Conservation (phyloP, 64 coral and sea anemone genomes). For the Montipora efflorescens region DNA sequence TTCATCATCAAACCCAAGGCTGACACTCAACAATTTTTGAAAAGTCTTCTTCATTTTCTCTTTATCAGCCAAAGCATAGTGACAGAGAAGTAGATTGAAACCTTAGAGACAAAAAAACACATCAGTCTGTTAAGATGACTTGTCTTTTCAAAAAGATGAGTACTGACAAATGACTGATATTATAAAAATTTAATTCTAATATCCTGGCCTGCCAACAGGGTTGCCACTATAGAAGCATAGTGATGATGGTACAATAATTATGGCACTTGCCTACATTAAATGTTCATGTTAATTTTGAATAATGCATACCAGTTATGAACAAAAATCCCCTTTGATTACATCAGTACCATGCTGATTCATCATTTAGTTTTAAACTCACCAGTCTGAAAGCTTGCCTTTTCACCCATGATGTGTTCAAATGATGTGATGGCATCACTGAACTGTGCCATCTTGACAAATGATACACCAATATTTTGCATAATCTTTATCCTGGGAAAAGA, state of each 20-base stretch:
- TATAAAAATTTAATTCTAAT: no score
- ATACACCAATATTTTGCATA: slow-evolving; percentile 98
- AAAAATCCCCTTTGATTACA: no score
- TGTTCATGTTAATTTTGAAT: no score
- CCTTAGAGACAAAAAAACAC: slow-evolving; percentile 6
- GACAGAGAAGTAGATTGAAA: slow-evolving; percentile 91
- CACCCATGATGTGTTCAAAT: slow-evolving; percentile 98
- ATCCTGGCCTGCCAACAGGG: no score
- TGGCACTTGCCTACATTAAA: no score
- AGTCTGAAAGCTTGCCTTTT: slow-evolving; percentile 90
- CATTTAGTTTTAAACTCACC: slow-evolving; percentile 24
- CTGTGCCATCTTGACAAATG: slow-evolving; percentile 95
- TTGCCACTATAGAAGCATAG: no score
- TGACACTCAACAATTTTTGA: slow-evolving; percentile 88
- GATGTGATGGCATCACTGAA: slow-evolving; percentile 98
- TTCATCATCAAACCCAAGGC: slow-evolving; percentile 89
- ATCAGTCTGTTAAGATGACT: background rate
- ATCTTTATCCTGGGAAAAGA: slow-evolving; percentile 85
- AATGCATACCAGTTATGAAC: no score
- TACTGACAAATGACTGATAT: no score
- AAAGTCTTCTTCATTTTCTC: slow-evolving; percentile 99
- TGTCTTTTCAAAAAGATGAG: background rate
- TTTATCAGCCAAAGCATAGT: slow-evolving; percentile 90
- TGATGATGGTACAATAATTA: no score
- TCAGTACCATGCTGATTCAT: no score